Base-by-base conservation (phyloP, 2,797 vertebrate species). In the Dipus sagitta region DNA sequence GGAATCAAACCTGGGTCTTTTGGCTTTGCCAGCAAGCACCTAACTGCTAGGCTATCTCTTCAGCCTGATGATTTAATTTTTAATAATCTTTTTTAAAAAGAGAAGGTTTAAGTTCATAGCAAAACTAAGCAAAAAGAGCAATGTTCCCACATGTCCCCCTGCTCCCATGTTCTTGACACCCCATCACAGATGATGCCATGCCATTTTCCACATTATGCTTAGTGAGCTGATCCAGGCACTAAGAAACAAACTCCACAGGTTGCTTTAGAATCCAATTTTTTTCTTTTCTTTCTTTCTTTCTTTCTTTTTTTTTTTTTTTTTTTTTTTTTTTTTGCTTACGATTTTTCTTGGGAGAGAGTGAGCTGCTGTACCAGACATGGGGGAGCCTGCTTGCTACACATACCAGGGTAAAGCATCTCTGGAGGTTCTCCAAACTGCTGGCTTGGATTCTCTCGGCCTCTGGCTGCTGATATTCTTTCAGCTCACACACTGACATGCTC, bases 31-130 rank as follows among this genome's bases (percentile, higher is more conserved):
- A 13, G 60, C 60, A 47, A 47, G 47, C 14, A 17, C 60, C 60
- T 62, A 23, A 62, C 60, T 62, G 14, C 47, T 47, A 47, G 47
- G 8, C 8, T 11, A 47, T 47, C 47, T 47, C 47, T 47, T 11
- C 47, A 47, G 60, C 60, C 15, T 62, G 21, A 62, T 12, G 60
- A 13, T 47, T 75, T 52, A 76, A 68, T 52, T 58, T 68, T 52
- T 11, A 88, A 47, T 9, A 64, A 38, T 58, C 15, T 18, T n/a
- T 52, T 87, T 81, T 38, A 13, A 72, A 72, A 20, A 86, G 24
- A 72, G 34, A 21, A 93, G 65, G 68, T 93, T 93, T 38, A 64
- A 64, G 28, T 34, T 95, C 74, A 64, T 34, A 38, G 86, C 34
- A 90, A 92, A 85, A 87, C 2, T 74, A 58, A 85, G 20, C 1